Base-by-base conservation (phyloP, 2,113 vertebrate genomes). In the Alouatta palliata region DNA sequence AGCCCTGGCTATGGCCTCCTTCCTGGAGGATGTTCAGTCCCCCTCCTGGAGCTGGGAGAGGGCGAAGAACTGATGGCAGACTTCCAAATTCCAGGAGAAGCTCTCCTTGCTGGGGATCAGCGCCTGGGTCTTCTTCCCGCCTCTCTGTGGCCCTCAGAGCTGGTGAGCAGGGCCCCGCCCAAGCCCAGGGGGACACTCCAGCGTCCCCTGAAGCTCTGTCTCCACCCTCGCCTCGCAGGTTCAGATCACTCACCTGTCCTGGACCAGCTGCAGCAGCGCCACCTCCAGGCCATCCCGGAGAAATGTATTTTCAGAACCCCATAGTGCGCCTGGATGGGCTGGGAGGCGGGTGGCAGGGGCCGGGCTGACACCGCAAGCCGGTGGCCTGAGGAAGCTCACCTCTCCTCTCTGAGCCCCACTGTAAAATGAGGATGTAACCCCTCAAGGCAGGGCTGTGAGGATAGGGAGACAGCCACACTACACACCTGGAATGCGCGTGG, bases 191-290 rank as follows among this genome's bases (percentile, higher is more conserved):
- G 40, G 84, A 45, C 35, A 19, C 16, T 76, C 25, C 14, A 17
- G 27, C 40, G 25, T 58, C 35, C 30, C 30, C 61, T 2, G 47
- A 21, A 32, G 0, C 17, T 73, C 37, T n/a, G 82, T 23, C 73
- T 87, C 45, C 35, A 43, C 4, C 3, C 70, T 49, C 2, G 30
- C 30, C 49, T 71, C 25, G 0, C 32, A n/a, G 32, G 35, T 52
- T 71, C 27, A 11, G 82, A 23, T 32, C 8, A 2, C 47, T 66
- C 81, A 8, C 21, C 73, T 30, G 52, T n/a, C 49, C 25, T 12
- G 25, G 82, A 32, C 79, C 94, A 64, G 2, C 84, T 64, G 45
- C 92, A 95, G 68, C 75, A 96, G 92, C 80, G 10, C 97, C 94
- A 96, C 92, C 94, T 97, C 82, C 84, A 96, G 96, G 54, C 66